Evolutionary conservation across 2,888 invertebrate genomes (phyloP).

Genomic region (Ornithoptera alexandrae): DNA sequence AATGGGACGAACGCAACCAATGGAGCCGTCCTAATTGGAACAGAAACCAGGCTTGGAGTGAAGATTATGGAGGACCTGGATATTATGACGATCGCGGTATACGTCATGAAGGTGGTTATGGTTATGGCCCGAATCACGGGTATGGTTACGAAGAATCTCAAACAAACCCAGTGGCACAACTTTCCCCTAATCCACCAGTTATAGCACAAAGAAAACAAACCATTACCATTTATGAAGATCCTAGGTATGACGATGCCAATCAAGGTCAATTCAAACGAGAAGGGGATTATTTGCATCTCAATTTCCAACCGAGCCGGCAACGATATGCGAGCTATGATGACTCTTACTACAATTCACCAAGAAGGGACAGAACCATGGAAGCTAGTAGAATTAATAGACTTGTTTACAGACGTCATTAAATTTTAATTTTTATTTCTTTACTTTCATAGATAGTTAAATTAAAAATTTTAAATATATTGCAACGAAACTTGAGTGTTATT

Average conservation of each 20-base stretch:
- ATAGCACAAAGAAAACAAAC: constrained; percentile 73
- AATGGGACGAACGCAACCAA: constrained; percentile 50
- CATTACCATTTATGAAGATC: constrained; percentile 77
- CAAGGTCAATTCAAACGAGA: constrained; percentile 62
- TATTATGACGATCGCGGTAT: constrained; percentile 68
- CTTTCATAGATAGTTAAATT: neutral
- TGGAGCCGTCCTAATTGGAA: constrained; percentile 53
- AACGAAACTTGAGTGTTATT: neutral
- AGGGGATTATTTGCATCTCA: constrained; percentile 68
- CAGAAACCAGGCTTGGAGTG: constrained; percentile 47
- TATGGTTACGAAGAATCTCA: constrained; percentile 69
- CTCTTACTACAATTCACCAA: constrained; percentile 58
- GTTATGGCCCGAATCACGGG: constrained; percentile 63
- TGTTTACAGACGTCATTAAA: constrained; percentile 68
- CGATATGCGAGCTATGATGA: constrained; percentile 72
- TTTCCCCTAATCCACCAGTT: constrained; percentile 61
- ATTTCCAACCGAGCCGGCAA: constrained; percentile 69
- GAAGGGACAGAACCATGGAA: constrained; percentile 57
- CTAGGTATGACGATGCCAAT: constrained; percentile 66
- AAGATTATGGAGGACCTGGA: constrained; percentile 65
- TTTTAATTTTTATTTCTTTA: neutral
- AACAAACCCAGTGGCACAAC: constrained; percentile 56
- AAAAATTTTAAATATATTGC: neutral
- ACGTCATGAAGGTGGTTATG: constrained; percentile 67
- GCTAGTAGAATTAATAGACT: constrained; percentile 74